Percentiles rank a stretch among this genome's conserved stretches.
Conservation (phyloP, 2,113 vertebrate genomes). For the Eidolon helvum region DNA sequence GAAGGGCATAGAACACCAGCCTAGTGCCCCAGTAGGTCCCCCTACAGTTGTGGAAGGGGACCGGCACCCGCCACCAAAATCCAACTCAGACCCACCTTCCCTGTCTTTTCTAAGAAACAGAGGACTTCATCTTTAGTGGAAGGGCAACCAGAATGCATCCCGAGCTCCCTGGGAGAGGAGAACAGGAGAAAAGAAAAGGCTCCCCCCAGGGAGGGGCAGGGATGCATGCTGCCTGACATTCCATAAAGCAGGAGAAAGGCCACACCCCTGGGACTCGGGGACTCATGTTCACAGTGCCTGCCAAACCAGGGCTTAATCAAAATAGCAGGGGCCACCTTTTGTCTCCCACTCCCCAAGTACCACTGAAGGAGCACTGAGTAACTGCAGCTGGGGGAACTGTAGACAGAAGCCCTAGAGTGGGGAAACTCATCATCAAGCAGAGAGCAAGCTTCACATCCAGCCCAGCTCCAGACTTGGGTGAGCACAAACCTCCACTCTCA, state of each 20-base stretch:
- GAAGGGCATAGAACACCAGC: not conserved
- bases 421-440: not conserved
- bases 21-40: not conserved
- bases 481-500: not conserved
- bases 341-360: not conserved
- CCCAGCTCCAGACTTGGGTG: not conserved
- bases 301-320: not conserved
- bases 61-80: not conserved
- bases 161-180: not conserved
- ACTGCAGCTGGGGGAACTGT: not conserved
- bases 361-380: not conserved
- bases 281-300: not conserved
- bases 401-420: not conserved
- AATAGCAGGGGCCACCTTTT: not conserved
- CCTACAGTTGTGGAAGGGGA: not conserved
- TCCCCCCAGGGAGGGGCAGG: not conserved
- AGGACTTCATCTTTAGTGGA: not conserved
- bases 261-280: too few relatives aligned
- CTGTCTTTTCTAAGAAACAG: not conserved
- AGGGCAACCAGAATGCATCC: not conserved
- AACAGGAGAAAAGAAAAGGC: not conserved
- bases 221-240: not conserved
- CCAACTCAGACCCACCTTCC: not conserved
- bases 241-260: too few relatives aligned
- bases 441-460: not conserved